Base-by-base conservation (phyloP, 2,797 vertebrate species). In the Linurgus olivaceus region DNA sequence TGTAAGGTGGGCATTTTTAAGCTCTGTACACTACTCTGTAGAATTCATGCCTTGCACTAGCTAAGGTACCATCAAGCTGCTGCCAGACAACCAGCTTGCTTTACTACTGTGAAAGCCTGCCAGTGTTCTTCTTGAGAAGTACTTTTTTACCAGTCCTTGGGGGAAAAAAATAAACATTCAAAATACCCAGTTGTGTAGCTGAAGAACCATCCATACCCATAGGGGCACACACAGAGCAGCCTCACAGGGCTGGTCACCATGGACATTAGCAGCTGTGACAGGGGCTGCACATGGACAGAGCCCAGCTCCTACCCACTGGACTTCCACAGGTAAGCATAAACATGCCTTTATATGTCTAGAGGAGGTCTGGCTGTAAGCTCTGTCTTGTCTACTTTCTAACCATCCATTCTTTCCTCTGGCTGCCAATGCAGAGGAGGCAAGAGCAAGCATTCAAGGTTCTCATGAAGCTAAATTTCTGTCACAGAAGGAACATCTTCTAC, bases 351-450 rank as follows among this genome's bases (percentile, higher is more conserved):
- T 9, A 2, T 44, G 57, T 62, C 29, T 58, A 11, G 13, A 62
- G 19, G 17, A 91, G 38, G 24, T 72, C 50, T 65, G 26, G 13
- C 44, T 71, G 3, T 48, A 50, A 63, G 7, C 63, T 55, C 52
- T 13, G 4, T 28, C 57, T 48, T 33, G 10, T 21, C 29, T 65
- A 6, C 29, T 71, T 71, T 59, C 45, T 68, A 47, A 65, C 15
- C 20, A 80, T 28, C 7, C 16, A 61, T 75, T 63, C 26, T 44
- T 75, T 82, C 35, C 24, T 24, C 37, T 61, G 17, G 15, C 13
- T 81, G 40, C 33, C 37, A n/a, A 23, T 1, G 1, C 0, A 1
- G 29, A 4, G 4, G 26, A 9, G 6, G 3, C 8, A 45, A 23
- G 31, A 72, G 2, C 9, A 42, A 42, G 18, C 38, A 24, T 31